phyloP scores from a whole-genome alignment of 2,888 invertebrate genomes.

The Carpatolechia fugitivella region DNA sequence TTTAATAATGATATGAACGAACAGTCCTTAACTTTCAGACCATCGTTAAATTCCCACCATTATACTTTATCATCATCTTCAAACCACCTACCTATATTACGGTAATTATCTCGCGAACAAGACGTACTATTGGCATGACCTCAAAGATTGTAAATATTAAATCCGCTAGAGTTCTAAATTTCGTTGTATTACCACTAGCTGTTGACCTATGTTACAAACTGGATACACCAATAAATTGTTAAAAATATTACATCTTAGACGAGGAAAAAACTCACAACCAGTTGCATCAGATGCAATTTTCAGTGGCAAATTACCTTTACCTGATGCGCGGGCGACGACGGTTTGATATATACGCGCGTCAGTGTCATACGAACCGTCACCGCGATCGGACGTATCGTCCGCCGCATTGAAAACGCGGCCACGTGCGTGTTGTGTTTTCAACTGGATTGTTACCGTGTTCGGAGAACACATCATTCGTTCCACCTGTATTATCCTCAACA shows the following conservation, averaged over 20 bases:
- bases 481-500: neutral
- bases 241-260: neutral
- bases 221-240: neutral
- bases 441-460: constrained; percentile 11
- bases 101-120: neutral
- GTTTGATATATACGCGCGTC: constrained; percentile 36
- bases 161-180: neutral
- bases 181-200: neutral
- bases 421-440: constrained; percentile 44
- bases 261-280: constrained; percentile 10
- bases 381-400: constrained; percentile 44
- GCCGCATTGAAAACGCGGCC: constrained; percentile 32
- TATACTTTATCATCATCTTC: neutral
- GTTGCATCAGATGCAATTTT: constrained; percentile 39
- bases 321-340: constrained; percentile 51
- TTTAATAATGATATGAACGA: too few relatives aligned
- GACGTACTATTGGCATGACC: constrained; percentile 1
- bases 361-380: constrained; percentile 53
- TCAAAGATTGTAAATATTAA: constrained; percentile 4
- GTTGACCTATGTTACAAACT: neutral
- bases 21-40: neutral
- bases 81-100: neutral
- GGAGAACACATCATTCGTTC: constrained; percentile 4
- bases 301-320: constrained; percentile 62
- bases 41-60: neutral